phyloP scores from a whole-genome alignment of 2,888 invertebrate species.

The Eubasilissa splendida region DNA sequence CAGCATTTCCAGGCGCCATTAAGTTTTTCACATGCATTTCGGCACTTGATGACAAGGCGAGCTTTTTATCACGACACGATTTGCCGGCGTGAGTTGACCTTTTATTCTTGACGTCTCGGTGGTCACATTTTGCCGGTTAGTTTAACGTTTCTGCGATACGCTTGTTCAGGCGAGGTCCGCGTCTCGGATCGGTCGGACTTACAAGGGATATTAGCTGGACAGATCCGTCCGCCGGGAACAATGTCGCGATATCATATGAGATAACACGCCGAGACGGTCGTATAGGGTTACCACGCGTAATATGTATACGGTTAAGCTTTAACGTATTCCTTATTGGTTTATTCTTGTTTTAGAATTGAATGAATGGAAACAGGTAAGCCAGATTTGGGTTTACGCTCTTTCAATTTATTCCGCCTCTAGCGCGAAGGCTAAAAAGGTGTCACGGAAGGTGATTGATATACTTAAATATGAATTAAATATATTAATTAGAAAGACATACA shows the following conservation, averaged over 20 bases:
- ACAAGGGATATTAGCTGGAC: constrained; percentile 41
- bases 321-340: background rate
- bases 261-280: constrained; percentile 24
- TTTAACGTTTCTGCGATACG: background rate
- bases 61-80: background rate
- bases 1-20: background rate
- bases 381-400: no score
- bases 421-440: no score
- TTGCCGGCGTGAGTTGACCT: background rate
- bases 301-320: background rate
- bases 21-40: background rate
- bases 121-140: constrained; percentile 14
- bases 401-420: no score
- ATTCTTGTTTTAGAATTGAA: background rate
- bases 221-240: constrained; percentile 37
- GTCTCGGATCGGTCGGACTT: constrained; percentile 22
- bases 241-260: constrained; percentile 42
- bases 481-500: no score
- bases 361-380: background rate
- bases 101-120: background rate
- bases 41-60: background rate
- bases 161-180: background rate
- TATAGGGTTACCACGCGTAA: constrained; percentile 34
- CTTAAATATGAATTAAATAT: no score
- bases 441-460: no score